These are phyloP conservation scores for Ochropleura plecta DNA, from an alignment of 2,888 invertebrate species.

Conservation along the genomic window DNA sequence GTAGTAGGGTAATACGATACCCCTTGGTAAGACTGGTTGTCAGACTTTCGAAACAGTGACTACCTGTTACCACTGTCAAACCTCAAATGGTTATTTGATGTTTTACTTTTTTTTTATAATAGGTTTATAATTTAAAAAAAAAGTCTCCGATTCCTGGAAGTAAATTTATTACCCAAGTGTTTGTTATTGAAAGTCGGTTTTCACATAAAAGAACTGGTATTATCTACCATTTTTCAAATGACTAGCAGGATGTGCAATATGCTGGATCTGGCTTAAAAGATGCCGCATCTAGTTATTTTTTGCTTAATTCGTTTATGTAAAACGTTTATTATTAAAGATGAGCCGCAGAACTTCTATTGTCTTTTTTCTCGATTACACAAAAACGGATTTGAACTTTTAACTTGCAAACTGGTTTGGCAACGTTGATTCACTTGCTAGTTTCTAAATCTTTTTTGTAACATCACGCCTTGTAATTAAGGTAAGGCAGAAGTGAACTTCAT, in stretches of 20 bases:
- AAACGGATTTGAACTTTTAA: slow-evolving; percentile 46
- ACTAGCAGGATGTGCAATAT: slow-evolving; percentile 17
- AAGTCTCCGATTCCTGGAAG: too few relatives aligned
- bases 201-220: not conserved
- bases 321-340: slow-evolving; percentile 34
- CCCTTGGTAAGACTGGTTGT: too few relatives aligned
- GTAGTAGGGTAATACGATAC: too few relatives aligned
- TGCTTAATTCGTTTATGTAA: too few relatives aligned
- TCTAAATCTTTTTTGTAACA: not conserved
- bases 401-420: slow-evolving; percentile 11
- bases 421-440: not conserved
- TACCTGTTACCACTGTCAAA: too few relatives aligned
- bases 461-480: too few relatives aligned
- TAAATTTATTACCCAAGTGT: too few relatives aligned
- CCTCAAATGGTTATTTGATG: too few relatives aligned
- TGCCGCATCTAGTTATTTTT: slow-evolving; percentile 3
- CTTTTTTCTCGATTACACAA: slow-evolving; percentile 35
- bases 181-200: not conserved
- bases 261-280: not conserved
- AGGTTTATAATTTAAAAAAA: too few relatives aligned
- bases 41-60: too few relatives aligned
- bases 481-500: too few relatives aligned
- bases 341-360: slow-evolving; percentile 39
- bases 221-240: not conserved
- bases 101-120: too few relatives aligned